These are phyloP conservation scores for Tinea pellionella DNA, from an alignment of 2,888 invertebrate species.

Conservation along the genomic window DNA sequence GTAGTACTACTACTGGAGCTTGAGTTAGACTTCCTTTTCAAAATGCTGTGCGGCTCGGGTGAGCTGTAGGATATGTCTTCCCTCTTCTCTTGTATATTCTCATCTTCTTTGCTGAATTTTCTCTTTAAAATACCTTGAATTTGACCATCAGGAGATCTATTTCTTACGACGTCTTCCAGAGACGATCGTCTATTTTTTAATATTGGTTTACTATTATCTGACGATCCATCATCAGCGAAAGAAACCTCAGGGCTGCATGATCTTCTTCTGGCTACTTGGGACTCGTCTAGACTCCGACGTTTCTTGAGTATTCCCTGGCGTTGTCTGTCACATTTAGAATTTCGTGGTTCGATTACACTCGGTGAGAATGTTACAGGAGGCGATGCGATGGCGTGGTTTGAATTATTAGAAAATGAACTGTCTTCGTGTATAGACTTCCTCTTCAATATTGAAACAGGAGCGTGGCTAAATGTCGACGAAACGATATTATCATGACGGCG, in stretches of 20 bases:
- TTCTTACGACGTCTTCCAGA: conserved; percentile 75
- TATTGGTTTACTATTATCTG: conserved; percentile 73
- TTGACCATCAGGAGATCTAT: conserved; percentile 73
- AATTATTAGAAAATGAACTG: conserved; percentile 49
- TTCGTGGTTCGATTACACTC: conserved; percentile 76
- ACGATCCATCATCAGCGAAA: conserved; percentile 65
- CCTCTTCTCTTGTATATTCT: conserved; percentile 58
- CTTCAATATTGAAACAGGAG: conserved; percentile 76
- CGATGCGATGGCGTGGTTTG: conserved; percentile 66
- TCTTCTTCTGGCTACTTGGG: conserved; percentile 74
- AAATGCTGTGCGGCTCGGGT: conserved; percentile 81
- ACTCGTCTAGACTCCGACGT: conserved; percentile 84
- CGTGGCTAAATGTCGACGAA: conserved; percentile 48
- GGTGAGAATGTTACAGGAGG: conserved; percentile 87
- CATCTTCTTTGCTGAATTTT: conserved; percentile 74
- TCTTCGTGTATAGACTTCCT: conserved; percentile 73
- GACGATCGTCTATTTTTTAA: conserved; percentile 78
- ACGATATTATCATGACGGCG: conserved; percentile 50
- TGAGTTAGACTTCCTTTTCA: conserved; percentile 82
- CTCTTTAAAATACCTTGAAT: conserved; percentile 77
- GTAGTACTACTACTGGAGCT: conserved; percentile 74
- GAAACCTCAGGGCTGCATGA: conserved; percentile 79
- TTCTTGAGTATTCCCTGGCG: conserved; percentile 87
- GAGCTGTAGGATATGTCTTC: conserved; percentile 72
- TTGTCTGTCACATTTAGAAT: conserved; percentile 65